Base-by-base conservation (phyloP, 64 coral and sea anemone species). In the Dendronephthya gigantea region DNA sequence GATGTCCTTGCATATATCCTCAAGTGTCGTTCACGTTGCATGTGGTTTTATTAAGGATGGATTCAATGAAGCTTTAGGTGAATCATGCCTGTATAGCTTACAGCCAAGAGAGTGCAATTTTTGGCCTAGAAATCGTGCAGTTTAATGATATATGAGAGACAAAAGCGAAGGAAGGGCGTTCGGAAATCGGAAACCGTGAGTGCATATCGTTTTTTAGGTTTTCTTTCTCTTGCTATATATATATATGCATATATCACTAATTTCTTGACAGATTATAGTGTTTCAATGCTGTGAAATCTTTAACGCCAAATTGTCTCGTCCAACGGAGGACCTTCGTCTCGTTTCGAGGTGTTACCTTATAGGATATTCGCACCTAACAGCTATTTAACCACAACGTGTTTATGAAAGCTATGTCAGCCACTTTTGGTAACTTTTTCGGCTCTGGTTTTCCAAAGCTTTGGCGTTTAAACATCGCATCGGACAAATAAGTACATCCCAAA, bases 261-360 rank as follows among this genome's bases (percentile, higher is more conserved):
- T 62, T 62, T 62, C 55, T n/a, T 62, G 55, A 62, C 55, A 62
- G 25, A 62, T 23, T 17, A 17, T 62, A 22, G 55, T 62, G 55
- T 62, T 62, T 62, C 19, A 27, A 62, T 7, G 25, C 55, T 62
- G 55, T 62, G 55, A 62, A 62, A 62, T 62, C 19, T 62, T 79
- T 39, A 79, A 79, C 72, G 72, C 72, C 72, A 29, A 79, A 79
- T 19, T 79, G 72, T 79, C 72, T 79, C 32, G 72, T 29, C 72
- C 30, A 79, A 79, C 72, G 72, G 72, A 79, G 72, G 72, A 29
- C 30, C 15, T 6, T 36, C 72, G 72, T 79, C 72, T 79, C 72
- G 72, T 36, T 79, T 35, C 72, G 30, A 79, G 72, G 72, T 79
- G 72, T 35, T 79, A 79, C 15, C 37, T 36, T 79, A 79, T 79